Conservation (phyloP, 2,888 invertebrate genomes). For the Pyrochroa serraticornis region DNA sequence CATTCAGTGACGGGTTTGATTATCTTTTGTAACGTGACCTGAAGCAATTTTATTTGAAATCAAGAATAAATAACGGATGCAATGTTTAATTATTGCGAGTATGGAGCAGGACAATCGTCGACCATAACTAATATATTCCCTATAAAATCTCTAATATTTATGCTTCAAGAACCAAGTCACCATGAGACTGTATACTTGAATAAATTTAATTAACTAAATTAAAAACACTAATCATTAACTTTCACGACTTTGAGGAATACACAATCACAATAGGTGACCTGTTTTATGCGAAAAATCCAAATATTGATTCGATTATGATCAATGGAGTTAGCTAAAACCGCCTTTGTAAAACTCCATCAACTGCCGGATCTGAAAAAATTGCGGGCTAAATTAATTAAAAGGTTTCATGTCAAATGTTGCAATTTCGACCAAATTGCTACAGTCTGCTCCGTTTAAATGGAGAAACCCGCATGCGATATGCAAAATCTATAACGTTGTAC, state of each 20-base stretch:
- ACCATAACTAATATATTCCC: slow-evolving; percentile 54
- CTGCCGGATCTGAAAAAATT: too few species aligned
- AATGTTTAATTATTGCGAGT: slow-evolving; percentile 52
- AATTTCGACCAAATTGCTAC: too few species aligned
- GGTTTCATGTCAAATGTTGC: too few species aligned
- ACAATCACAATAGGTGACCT: slow-evolving; percentile 11
- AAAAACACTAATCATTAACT: slow-evolving; percentile 27
- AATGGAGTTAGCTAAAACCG: not conserved
- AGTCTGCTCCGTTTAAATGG: not conserved
- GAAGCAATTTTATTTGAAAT: slow-evolving; percentile 41
- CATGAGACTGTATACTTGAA: slow-evolving; percentile 44
- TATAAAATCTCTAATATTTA: slow-evolving; percentile 52
- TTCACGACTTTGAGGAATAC: slow-evolving; percentile 16
- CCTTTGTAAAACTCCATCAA: too few species aligned
- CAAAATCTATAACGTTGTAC: slow-evolving; percentile 37
- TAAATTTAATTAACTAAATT: slow-evolving; percentile 38
- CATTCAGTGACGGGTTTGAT: slow-evolving; percentile 4
- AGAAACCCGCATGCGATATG: slow-evolving; percentile 32
- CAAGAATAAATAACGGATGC: slow-evolving; percentile 51
- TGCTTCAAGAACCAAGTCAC: slow-evolving; percentile 48
- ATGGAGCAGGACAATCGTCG: slow-evolving; percentile 50
- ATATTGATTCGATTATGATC: not conserved
- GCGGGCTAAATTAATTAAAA: too few species aligned
- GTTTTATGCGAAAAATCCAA: not conserved
- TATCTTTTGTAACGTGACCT: slow-evolving; percentile 22